Base-by-base conservation (phyloP, 2,888 invertebrate species). In the Drosophila nr. medialis region DNA sequence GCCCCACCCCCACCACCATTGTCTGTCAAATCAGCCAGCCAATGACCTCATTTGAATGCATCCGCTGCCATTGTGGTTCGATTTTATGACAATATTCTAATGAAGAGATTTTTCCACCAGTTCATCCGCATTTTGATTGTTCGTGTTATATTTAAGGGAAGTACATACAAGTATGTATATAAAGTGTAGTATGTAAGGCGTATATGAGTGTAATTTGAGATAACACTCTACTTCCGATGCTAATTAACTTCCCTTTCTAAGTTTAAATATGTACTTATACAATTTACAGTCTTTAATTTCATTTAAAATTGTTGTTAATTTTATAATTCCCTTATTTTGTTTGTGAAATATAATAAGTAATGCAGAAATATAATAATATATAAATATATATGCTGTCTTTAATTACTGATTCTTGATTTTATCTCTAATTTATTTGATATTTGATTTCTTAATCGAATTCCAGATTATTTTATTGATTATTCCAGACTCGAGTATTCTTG, bases 21-120 rank as follows among this genome's bases (percentile, higher is more conserved):
- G 76, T 54, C 78, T 64, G 64, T 51, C 63, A 71, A 72, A 87
- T 79, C 70, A 72, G 70, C 58, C 85, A 75, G 68, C 50, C 75
- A 82, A 75, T 69, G 77, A 80, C 80, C 83, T 82, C 72, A 80
- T 80, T 76, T 76, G 69, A 80, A 83, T 67, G 66, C 80, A 75
- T 69, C 49, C 75, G 75, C 62, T 60, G 38, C 56, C 21, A 75
- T 75, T 80, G 77, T 75, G 80, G 75, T 62, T 75, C 64, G 70
- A 75, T 79, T 80, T 80, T 75, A 79, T 77, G 75, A 75, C 75
- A 60, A 75, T 65, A 75, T 75, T 75, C 62, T 55, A 75, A 77
- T 77, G 69, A 75, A 58, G 51, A 38, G 62, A 55, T 29, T 55
- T 62, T 78, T 53, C 75, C 58, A 68, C 8, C 68, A 73, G 53